Conservation (phyloP, 2,888 invertebrate genomes). For the Heliconius ethilla region DNA sequence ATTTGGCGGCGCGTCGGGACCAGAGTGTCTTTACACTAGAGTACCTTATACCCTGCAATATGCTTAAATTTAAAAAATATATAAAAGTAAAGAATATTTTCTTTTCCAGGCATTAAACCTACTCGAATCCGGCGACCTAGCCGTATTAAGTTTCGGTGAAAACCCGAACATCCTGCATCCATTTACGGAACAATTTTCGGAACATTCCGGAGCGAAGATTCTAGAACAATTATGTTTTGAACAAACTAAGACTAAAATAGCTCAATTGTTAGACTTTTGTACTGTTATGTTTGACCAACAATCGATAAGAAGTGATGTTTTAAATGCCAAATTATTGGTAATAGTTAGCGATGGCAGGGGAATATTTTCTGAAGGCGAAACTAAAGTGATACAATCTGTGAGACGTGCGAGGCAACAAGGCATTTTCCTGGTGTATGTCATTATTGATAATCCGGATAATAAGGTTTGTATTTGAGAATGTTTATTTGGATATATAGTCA, state of each 20-base stretch:
- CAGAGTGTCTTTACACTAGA: too few species aligned
- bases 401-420: constrained; percentile 89
- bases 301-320: constrained; percentile 74
- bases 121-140: constrained; percentile 96
- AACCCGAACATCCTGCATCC: constrained; percentile 92
- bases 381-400: constrained; percentile 88
- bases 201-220: constrained; percentile 91
- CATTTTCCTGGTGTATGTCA: constrained; percentile 96
- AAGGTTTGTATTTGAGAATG: constrained; percentile 80
- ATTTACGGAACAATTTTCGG: constrained; percentile 92
- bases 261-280: constrained; percentile 90
- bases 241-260: constrained; percentile 91
- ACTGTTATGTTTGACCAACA: constrained; percentile 82
- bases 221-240: constrained; percentile 92
- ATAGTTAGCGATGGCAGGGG: constrained; percentile 98
- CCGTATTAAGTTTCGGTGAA: constrained; percentile 96
- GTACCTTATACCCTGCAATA: too few species aligned
- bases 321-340: constrained; percentile 92
- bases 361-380: constrained; percentile 93
- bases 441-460: constrained; percentile 96
- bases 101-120: constrained; percentile 88
- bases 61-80: too few species aligned
- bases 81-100: neutral
- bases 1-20: too few species aligned
- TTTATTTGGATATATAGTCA: neutral